phyloP scores from a whole-genome alignment of 2,113 vertebrate genomes.

The Zootoca vivipara region DNA sequence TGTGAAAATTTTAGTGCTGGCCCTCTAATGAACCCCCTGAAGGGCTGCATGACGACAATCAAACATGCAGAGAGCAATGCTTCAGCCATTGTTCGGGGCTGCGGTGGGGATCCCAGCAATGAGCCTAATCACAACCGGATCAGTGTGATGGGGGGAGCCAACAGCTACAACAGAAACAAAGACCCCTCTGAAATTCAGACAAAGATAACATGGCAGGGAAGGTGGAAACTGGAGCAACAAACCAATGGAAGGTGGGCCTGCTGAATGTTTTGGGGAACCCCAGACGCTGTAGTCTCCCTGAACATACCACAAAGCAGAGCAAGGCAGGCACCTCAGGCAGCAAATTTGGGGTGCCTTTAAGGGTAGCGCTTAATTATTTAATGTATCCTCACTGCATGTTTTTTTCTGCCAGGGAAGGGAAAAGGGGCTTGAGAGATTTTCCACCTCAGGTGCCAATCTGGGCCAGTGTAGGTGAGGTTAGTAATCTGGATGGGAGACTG shows the following conservation, averaged over 20 bases:
- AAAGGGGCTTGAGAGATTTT: too few relatives aligned
- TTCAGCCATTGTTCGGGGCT: neutral
- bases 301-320: too few relatives aligned
- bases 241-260: neutral
- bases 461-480: neutral
- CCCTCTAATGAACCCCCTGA: neutral
- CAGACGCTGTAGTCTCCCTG: too few relatives aligned
- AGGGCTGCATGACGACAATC: neutral
- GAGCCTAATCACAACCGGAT: neutral
- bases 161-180: too few relatives aligned
- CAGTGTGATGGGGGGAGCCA: neutral
- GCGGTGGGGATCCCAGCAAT: neutral
- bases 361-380: too few relatives aligned
- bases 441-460: too few relatives aligned
- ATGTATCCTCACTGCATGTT: too few relatives aligned
- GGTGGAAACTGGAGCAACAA: too few relatives aligned
- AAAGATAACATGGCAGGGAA: neutral
- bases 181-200: fast-evolving
- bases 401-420: too few relatives aligned
- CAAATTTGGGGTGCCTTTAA: too few relatives aligned
- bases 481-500: neutral
- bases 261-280: too few relatives aligned
- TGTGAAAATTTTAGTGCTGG: neutral
- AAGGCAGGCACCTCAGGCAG: too few relatives aligned
- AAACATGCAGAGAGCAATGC: neutral